Base-by-base conservation (phyloP, 1,140 invertebrate genomes). In the Matsumurasca onukii region DNA sequence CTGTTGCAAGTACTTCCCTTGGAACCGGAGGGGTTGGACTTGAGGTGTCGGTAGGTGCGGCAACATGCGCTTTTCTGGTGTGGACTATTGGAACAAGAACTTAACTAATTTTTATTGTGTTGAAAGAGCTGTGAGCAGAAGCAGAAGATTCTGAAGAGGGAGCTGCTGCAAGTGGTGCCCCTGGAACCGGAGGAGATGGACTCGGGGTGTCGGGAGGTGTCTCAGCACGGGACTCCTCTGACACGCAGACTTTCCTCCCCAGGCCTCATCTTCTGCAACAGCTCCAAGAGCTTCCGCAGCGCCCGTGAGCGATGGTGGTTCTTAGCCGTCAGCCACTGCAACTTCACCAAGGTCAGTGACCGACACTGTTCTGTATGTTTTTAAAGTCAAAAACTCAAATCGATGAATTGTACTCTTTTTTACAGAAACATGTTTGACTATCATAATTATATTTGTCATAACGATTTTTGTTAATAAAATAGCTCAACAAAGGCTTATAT, bases 281-380 rank as follows among this genome's bases (percentile, higher is more conserved):
- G 72, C 30, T 67, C 83, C 0, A 79, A 88, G 71, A 79, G 83
- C 24, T 91, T 91, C 76, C 76, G 82, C 1, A 88, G 86, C 17
- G 84, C 86, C 0, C 81, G 90, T 62, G 88, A 90, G 73, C 75
- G 90, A 66, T 92, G 90, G 90, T 92, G 90, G 90, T 91, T 89
- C 74, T 84, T 92, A 30, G 88, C 88, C 5, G 79, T 91, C 31
- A 88, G 87, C 72, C 90, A 89, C 71, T 92, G 90, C 74, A 84
- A 88, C 51, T 82, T 82, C 62, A 80, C 79, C 22, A 85, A 87
- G 81, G 87, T 86, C 75, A 69, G 65, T 71, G 31, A 67, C n/a
- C n/a, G n/a, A n/a, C n/a, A n/a, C n/a, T n/a, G n/a, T n/a, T n/a
- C n/a, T n/a, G n/a, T n/a, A n/a, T n/a, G n/a, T n/a, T n/a, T n/a